Evolutionary conservation across 2,797 vertebrate genomes (phyloP).

Genomic region (Leuciscus waleckii): DNA sequence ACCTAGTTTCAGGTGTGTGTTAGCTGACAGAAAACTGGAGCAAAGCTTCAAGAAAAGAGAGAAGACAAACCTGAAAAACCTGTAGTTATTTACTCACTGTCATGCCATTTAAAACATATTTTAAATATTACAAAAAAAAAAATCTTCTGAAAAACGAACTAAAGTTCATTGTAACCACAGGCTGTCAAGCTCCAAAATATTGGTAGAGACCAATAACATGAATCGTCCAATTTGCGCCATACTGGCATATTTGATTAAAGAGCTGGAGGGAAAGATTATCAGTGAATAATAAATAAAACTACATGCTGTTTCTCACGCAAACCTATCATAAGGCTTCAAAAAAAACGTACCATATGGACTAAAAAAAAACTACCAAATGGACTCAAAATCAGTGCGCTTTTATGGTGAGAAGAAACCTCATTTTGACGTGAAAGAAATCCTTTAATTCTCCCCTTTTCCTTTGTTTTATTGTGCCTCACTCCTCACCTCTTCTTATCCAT

Average conservation of each 20-base stretch:
- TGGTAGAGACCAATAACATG: neutral
- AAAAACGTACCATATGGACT: neutral
- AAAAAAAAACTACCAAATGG: too few relatives aligned
- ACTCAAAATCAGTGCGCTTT: too few relatives aligned
- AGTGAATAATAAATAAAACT: neutral
- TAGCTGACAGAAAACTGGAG: neutral
- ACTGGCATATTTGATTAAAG: neutral
- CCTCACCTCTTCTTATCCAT: slow-evolving; percentile 35
- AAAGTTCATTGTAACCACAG: neutral
- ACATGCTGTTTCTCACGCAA: neutral
- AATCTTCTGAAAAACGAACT: neutral
- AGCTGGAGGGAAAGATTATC: neutral
- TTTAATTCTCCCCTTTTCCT: neutral
- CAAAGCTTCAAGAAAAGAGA: neutral
- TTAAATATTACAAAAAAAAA: too few relatives aligned
- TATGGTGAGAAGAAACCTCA: too few relatives aligned
- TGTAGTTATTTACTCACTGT: neutral
- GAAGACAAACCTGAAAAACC: neutral
- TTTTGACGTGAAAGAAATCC: neutral
- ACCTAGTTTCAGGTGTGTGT: neutral
- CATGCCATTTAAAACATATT: neutral
- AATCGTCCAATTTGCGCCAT: neutral
- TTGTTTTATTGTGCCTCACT: neutral
- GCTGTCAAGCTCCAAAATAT: neutral
- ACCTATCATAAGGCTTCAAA: neutral